Evolutionary conservation across 2,113 vertebrate genomes (phyloP), one percentile per base, ranked within the genome.

Genomic region (Aegotheles bennettii): DNA sequence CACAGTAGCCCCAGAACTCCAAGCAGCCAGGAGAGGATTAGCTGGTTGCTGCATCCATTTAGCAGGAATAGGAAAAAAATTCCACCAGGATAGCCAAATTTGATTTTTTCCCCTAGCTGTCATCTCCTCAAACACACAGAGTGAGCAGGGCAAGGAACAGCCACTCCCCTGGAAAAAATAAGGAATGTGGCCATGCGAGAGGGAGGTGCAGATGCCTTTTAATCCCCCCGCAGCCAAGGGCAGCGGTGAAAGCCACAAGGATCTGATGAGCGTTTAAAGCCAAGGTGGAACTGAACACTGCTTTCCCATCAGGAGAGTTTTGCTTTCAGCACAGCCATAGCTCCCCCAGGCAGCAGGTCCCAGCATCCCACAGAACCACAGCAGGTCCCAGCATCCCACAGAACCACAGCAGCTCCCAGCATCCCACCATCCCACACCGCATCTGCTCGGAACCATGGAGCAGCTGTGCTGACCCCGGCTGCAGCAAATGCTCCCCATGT

Each of bases 231-330:
- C 40, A 59, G 67, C 48, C 71, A 48, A 11, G 61, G 36, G 77
- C 0, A 0, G 38, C 0, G 0, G 17, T 0, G 3, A 65, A 77
- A 87, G 28, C 82, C 77, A 15, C 47, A 1, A 1, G 2, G 38
- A n/a, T 60, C 77, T 4, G 1, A 13, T 3, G 33, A 60, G 68
- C 67, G 50, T 35, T 68, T 18, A 31, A 36, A 88, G 51, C 48
- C 67, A 9, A 75, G 47, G 51, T 54, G 45, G 74, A 43, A 42
- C 23, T 8, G 24, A 45, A 16, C 3, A 4, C 25, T 26, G 7
- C 5, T 21, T 18, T 77, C 53, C 70, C 33, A 4, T 1, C 2
- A 7, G 14, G 29, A 76, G 8, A 18, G 18, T 23, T 82, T 48
- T 38, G 10, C 31, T 73, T 33, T 2, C 28, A 68, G 7, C 2